phyloP scores from a whole-genome alignment of 1,140 invertebrate genomes.

The Ceratosolen solmsi region DNA sequence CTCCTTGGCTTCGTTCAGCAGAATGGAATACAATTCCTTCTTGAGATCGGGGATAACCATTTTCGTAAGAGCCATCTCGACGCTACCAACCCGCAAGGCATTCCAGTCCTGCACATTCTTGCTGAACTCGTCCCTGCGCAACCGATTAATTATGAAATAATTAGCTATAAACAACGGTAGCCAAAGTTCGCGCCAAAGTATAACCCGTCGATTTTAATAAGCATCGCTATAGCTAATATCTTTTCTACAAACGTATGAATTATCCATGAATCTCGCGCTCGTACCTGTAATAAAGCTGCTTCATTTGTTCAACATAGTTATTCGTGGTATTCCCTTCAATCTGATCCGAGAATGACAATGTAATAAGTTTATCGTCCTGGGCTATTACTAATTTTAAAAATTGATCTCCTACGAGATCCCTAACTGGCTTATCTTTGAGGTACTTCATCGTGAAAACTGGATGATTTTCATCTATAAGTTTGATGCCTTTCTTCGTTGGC shows the following conservation, averaged over 20 bases:
- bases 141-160: background rate
- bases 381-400: slow-evolving; percentile 89
- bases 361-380: slow-evolving; percentile 90
- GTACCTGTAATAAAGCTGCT: slow-evolving; percentile 85
- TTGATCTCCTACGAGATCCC: slow-evolving; percentile 91
- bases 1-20: slow-evolving; percentile 92
- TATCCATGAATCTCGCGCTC: background rate
- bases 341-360: slow-evolving; percentile 81
- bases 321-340: slow-evolving; percentile 84
- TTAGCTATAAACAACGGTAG: too few relatives aligned
- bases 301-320: slow-evolving; percentile 92
- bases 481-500: slow-evolving; percentile 93
- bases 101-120: slow-evolving; percentile 98
- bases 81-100: slow-evolving; percentile 86
- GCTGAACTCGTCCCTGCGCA: slow-evolving; percentile 97
- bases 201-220: too few relatives aligned
- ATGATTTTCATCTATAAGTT: slow-evolving; percentile 96
- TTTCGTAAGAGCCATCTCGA: slow-evolving; percentile 90
- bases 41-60: slow-evolving; percentile 92
- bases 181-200: too few relatives aligned
- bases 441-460: slow-evolving; percentile 93
- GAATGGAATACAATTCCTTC: slow-evolving; percentile 87
- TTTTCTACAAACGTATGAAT: too few relatives aligned
- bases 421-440: slow-evolving; percentile 94
- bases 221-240: too few relatives aligned